Evolutionary conservation across 1,140 invertebrate genomes (phyloP), one percentile per base, ranked within the genome.

Genomic region (Sitobion miscanthi): DNA sequence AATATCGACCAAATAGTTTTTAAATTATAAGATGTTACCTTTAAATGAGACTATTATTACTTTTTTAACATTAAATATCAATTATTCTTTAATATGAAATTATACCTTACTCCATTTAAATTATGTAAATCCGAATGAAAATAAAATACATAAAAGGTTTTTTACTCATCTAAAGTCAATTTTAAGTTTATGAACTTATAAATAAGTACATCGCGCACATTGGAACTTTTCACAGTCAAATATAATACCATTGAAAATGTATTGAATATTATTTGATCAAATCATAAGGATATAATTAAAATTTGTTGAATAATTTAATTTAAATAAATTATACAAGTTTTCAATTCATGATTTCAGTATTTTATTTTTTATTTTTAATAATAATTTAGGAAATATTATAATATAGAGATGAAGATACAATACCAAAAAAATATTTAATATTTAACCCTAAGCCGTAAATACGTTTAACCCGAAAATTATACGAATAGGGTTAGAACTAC

Each of bases 171-270:
- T 62, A 62, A 90, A 90, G 88, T 90, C 88, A 90, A 90, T 90
- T 90, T 90, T 20, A 62, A 90, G 54, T 90, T 90, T 90, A 90
- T 90, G n/a, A 90, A 90, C 54, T 90, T 90, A 90, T 90, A 62
- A 90, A 90, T 62, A 90, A 90, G 42, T 42, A 90, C n/a, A 62
- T 14, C 11, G 23, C 42, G 52, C 9, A 90, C 35, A n/a, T 62
- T 90, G 38, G 62, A 62, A 62, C 52, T 45, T 90, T 90, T 62
- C 35, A 62, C 52, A 42, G 9, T 30, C 54, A 30, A 42, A 23
- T 38, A 42, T 42, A 90, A 90, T 90, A 62, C 38, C 11, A 54
- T 21, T 89, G 20, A 38, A 89, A 89, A 89, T 35, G 21, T 57
- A 90, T 90, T 57, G 47, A 54, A 54, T 57, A 57, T 89, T 57